Conservation (phyloP, 2,797 vertebrate genomes). For the Hypotaenidia okinawae region DNA sequence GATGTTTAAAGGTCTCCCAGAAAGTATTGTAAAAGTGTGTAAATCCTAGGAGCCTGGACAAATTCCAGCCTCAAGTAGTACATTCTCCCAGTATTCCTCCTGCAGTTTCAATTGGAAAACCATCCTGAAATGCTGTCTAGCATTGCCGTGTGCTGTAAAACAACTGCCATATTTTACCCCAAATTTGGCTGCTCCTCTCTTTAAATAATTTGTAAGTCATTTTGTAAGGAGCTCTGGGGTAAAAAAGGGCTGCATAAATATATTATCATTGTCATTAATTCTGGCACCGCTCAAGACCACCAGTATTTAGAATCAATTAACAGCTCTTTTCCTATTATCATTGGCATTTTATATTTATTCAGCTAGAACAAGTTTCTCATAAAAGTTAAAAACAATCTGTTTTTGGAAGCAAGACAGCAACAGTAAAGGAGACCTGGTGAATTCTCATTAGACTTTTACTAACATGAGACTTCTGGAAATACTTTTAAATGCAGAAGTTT, state of each 20-base stretch:
- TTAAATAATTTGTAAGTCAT: background rate
- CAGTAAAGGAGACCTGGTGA: background rate
- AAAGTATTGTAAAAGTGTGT: constrained; percentile 49
- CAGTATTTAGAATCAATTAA: constrained; percentile 65
- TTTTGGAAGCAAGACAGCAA: constrained; percentile 37
- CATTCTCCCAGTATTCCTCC: constrained; percentile 32
- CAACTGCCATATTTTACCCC: background rate
- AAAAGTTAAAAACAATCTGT: constrained; percentile 52
- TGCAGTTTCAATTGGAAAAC: constrained; percentile 50
- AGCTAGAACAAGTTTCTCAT: background rate
- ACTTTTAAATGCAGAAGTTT: background rate
- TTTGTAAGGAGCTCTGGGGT: constrained; percentile 13
- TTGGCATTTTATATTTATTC: constrained; percentile 24
- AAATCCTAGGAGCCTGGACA: constrained; percentile 58
- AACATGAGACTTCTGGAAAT: constrained; percentile 20
- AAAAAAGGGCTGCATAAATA: constrained; percentile 17
- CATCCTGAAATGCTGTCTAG: background rate
- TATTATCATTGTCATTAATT: constrained; percentile 32
- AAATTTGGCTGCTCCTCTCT: constrained; percentile 10
- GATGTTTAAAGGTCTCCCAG: constrained; percentile 20
- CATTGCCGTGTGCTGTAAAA: background rate
- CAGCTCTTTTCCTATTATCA: constrained; percentile 50
- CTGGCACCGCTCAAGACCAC: constrained; percentile 35
- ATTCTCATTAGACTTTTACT: background rate
- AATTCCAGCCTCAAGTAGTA: constrained; percentile 17